Percentiles rank a stretch among this genome's conserved stretches.
phyloP scores from a whole-genome alignment of 2,888 invertebrate species.

The Agapetus fuscipes region DNA sequence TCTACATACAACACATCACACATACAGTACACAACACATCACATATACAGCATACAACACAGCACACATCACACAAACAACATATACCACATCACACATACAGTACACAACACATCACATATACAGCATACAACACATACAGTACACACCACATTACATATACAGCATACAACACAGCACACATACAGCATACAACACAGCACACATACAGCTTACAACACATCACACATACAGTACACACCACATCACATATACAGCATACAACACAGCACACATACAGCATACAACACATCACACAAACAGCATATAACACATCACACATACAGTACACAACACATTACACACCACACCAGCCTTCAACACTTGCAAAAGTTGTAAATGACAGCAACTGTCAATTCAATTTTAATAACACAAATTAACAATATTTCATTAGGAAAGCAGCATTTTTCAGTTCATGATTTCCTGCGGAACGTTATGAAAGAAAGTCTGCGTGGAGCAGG shows the following conservation, averaged over 20 bases:
- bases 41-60: background rate
- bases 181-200: background rate
- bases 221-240: background rate
- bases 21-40: background rate
- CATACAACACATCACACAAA: background rate
- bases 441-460: no score
- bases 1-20: no score
- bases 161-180: background rate
- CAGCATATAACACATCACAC: background rate
- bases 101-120: background rate
- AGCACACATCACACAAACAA: background rate
- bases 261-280: background rate
- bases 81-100: background rate
- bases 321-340: no score
- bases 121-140: background rate
- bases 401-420: no score
- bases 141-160: background rate
- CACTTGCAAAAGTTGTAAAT: background rate
- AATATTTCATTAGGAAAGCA: no score
- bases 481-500: background rate
- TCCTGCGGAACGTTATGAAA: no score
- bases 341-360: background rate
- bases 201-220: background rate
- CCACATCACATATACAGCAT: background rate
- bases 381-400: slow-evolving; percentile 3